These are phyloP conservation scores for Tenrec ecaudatus DNA, from an alignment of 2,113 vertebrate species.

Conservation along the genomic window DNA sequence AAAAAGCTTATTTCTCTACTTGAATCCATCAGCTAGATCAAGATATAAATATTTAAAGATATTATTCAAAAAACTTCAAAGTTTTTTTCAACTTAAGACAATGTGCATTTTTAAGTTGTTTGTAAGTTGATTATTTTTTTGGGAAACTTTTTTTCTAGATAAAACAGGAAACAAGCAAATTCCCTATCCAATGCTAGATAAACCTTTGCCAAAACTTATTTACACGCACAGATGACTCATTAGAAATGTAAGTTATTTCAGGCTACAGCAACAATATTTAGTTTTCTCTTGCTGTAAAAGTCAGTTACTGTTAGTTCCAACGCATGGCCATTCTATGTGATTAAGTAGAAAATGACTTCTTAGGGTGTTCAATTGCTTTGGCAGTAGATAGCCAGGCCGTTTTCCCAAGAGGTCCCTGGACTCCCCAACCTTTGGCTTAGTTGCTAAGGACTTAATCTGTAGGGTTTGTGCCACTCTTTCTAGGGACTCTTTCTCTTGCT, in stretches of 20 bases:
- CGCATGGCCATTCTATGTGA: not conserved
- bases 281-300: not conserved
- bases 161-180: slow-evolving; percentile 18
- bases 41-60: slow-evolving; percentile 56
- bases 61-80: slow-evolving; percentile 35
- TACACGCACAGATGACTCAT: not conserved
- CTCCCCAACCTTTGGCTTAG: not conserved
- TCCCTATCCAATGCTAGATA: not conserved
- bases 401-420: not conserved
- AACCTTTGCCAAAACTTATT: not conserved
- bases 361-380: not conserved
- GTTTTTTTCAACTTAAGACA: not conserved
- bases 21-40: slow-evolving; percentile 34
- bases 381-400: not conserved
- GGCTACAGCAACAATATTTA: slow-evolving; percentile 7
- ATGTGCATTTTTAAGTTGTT: not conserved
- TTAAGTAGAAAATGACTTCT: not conserved
- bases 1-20: slow-evolving; percentile 38
- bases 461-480: not conserved
- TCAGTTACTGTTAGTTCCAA: not conserved
- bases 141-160: not conserved
- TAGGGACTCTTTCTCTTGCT: not conserved
- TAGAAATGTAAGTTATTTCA: slow-evolving; percentile 14
- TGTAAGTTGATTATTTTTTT: slow-evolving; percentile 28
- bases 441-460: not conserved